These are phyloP conservation scores for Drosophila dunni DNA, from an alignment of 1,140 invertebrate genomes.

Conservation along the genomic window DNA sequence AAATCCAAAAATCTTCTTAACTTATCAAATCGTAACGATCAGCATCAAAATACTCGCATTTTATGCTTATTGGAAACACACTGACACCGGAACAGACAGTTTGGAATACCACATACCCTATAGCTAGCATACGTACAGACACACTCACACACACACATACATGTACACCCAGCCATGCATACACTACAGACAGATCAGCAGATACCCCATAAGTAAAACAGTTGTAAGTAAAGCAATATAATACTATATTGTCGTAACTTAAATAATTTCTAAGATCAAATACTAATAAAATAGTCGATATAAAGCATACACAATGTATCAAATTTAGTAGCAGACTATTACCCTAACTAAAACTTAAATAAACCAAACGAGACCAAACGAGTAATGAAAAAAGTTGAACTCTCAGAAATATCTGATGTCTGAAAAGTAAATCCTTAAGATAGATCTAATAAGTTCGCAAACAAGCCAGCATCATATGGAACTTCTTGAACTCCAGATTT, in stretches of 20 bases:
- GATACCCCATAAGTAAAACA: background rate
- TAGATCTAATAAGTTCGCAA: background rate
- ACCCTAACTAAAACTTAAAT: background rate
- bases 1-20: background rate
- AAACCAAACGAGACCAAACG: background rate
- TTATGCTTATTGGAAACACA: constrained; percentile 62
- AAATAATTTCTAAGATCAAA: background rate
- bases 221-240: constrained; percentile 1
- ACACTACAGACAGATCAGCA: constrained; percentile 1
- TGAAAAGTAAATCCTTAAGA: background rate
- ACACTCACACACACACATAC: constrained; percentile 6
- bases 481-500: background rate
- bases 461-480: background rate
- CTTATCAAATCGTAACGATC: constrained; percentile 12
- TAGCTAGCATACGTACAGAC: constrained; percentile 67
- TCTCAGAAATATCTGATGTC: background rate
- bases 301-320: background rate
- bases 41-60: constrained; percentile 68
- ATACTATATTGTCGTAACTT: background rate
- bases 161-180: background rate
- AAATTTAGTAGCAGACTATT: background rate
- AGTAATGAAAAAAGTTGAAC: background rate
- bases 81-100: constrained; percentile 85
- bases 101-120: constrained; percentile 83
- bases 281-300: background rate